Conservation (phyloP, 2,797 vertebrate species). For the Podarcis lilfordi region DNA sequence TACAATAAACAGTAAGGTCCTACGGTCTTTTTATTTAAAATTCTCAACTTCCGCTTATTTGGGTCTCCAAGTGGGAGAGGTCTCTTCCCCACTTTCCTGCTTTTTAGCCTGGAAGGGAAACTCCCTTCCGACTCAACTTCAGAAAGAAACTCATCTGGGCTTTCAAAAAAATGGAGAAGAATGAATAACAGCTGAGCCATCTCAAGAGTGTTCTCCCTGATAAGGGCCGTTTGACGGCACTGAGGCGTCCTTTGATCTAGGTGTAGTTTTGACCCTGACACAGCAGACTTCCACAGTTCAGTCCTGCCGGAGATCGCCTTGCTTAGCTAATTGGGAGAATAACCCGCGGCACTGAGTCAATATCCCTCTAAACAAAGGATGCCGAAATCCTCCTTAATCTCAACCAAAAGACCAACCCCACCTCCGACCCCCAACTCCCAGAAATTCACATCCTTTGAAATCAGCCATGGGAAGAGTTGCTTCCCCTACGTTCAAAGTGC, state of each 20-base stretch:
- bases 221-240: constrained; percentile 13
- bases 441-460: constrained; percentile 2
- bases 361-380: constrained; percentile 25
- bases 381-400: constrained; percentile 14
- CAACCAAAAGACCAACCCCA: constrained; percentile 43
- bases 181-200: constrained; percentile 19
- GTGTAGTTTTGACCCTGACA: neutral
- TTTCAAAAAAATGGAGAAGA: constrained; percentile 18
- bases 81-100: constrained; percentile 48
- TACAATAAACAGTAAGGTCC: constrained; percentile 4
- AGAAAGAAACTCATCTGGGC: constrained; percentile 30
- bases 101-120: constrained; percentile 14
- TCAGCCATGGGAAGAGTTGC: no score
- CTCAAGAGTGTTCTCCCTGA: constrained; percentile 51
- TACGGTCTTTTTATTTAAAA: constrained; percentile 28
- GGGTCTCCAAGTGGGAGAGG: constrained; percentile 44
- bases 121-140: constrained; percentile 53
- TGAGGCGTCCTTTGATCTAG: constrained; percentile 21
- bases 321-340: constrained; percentile 34
- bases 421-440: neutral
- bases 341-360: constrained; percentile 15
- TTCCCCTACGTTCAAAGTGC: neutral
- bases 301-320: constrained; percentile 19
- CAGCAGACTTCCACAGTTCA: constrained; percentile 38
- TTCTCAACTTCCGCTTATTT: neutral